Conservation (phyloP, 2,888 invertebrate species). For the Eupithecia subumbrata region DNA sequence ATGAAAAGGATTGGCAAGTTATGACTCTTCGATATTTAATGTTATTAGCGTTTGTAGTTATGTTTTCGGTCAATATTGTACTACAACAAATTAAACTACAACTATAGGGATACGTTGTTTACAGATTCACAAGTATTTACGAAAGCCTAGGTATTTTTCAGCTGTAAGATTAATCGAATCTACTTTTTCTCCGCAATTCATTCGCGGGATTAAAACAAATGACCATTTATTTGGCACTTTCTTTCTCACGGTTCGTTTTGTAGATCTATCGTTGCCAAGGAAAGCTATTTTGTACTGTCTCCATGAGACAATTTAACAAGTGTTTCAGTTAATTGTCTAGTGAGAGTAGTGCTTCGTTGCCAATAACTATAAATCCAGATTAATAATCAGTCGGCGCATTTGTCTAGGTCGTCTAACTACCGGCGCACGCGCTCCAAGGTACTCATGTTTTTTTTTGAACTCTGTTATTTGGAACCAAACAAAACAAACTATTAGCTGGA, state of each 20-base stretch:
- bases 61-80: slow-evolving; percentile 19
- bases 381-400: slow-evolving; percentile 67
- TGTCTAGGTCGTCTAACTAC: slow-evolving; percentile 51
- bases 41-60: slow-evolving; percentile 24
- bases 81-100: too few relatives aligned
- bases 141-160: slow-evolving; percentile 12
- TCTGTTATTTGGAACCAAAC: slow-evolving; percentile 31
- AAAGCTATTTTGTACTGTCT: slow-evolving; percentile 70
- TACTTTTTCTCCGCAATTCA: slow-evolving; percentile 17
- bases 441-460: slow-evolving; percentile 47
- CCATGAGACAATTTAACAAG: slow-evolving; percentile 70
- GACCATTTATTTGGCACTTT: slow-evolving; percentile 67
- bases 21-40: slow-evolving; percentile 37
- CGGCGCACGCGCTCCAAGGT: slow-evolving; percentile 54
- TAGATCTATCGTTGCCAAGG: slow-evolving; percentile 63
- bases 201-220: slow-evolving; percentile 48
- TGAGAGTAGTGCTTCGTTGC: slow-evolving; percentile 63
- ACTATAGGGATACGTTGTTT: background rate
- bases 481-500: slow-evolving; percentile 4
- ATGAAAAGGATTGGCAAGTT: slow-evolving; percentile 32
- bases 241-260: slow-evolving; percentile 54
- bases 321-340: slow-evolving; percentile 68
- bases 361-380: slow-evolving; percentile 74
- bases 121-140: background rate
- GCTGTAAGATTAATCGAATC: slow-evolving; percentile 13